Evolutionary conservation across 2,113 vertebrate genomes (phyloP).

Genomic region (Neotoma lepida): DNA sequence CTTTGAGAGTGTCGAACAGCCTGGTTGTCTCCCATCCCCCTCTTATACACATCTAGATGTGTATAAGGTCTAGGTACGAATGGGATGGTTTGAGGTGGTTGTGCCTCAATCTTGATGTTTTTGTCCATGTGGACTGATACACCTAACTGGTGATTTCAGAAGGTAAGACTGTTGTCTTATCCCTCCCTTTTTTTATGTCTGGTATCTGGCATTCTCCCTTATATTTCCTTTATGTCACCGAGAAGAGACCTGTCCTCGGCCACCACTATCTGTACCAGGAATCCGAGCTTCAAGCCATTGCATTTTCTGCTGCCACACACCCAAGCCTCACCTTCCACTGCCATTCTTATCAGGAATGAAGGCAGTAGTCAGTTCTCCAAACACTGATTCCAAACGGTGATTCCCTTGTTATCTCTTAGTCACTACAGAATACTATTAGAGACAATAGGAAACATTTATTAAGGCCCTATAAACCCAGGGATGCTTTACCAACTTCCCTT

Average conservation of each 20-base stretch:
- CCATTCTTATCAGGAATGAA: background rate
- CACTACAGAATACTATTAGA: background rate
- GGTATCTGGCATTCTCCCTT: background rate
- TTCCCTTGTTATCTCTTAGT: background rate
- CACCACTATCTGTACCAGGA: background rate
- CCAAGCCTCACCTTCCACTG: too few species aligned
- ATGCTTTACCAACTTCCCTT: background rate
- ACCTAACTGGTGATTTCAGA: background rate
- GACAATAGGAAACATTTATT: background rate
- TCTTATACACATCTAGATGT: too few species aligned
- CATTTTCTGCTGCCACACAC: too few species aligned
- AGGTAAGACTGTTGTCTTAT: background rate
- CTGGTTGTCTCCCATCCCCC: background rate
- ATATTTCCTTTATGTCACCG: background rate
- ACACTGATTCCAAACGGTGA: background rate
- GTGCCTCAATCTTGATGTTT: background rate
- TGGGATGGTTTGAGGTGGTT: background rate
- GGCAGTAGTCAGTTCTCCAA: background rate
- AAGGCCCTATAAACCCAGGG: background rate
- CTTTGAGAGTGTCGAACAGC: background rate
- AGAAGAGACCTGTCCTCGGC: background rate
- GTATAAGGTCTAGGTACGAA: too few species aligned
- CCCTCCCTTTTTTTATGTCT: background rate
- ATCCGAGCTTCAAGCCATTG: rapidly evolving
- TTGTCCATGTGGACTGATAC: background rate